Evolutionary conservation across 1,140 invertebrate genomes (phyloP).

Genomic region (Caerostris darwini): DNA sequence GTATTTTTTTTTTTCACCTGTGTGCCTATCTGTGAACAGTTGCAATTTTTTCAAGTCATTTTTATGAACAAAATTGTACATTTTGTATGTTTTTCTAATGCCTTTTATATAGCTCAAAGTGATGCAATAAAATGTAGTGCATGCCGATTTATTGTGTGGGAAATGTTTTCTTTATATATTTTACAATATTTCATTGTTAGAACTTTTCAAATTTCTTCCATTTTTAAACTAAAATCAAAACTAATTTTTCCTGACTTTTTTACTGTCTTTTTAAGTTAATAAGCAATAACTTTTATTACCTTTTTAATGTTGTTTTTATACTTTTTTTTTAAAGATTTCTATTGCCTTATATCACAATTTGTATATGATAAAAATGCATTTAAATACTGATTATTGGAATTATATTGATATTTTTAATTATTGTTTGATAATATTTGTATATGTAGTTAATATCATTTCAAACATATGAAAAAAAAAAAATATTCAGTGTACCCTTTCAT

Average conservation of each 20-base stretch:
- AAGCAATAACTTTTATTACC: neutral
- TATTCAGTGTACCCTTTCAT: too few species aligned
- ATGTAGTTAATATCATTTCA: neutral
- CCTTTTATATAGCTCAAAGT: constrained; percentile 26
- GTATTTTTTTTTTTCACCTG: constrained; percentile 42
- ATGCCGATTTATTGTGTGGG: constrained; percentile 2
- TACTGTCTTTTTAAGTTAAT: neutral
- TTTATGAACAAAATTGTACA: constrained; percentile 37
- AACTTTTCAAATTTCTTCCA: neutral
- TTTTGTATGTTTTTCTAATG: constrained; percentile 18
- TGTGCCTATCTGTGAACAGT: constrained; percentile 58
- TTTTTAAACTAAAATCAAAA: constrained; percentile 3
- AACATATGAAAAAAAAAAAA: too few species aligned
- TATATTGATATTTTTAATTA: neutral
- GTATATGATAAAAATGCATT: neutral
- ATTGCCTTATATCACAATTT: neutral
- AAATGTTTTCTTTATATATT: constrained; percentile 26
- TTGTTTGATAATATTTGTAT: neutral
- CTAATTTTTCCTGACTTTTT: neutral
- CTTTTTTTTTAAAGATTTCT: neutral
- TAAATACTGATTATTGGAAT: neutral
- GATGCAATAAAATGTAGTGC: constrained; percentile 23
- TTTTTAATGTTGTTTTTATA: neutral
- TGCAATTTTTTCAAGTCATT: constrained; percentile 37
- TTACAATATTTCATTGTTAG: neutral